phyloP scores from a whole-genome alignment of 2,888 invertebrate species.

The Lasioglossum calceatum region DNA sequence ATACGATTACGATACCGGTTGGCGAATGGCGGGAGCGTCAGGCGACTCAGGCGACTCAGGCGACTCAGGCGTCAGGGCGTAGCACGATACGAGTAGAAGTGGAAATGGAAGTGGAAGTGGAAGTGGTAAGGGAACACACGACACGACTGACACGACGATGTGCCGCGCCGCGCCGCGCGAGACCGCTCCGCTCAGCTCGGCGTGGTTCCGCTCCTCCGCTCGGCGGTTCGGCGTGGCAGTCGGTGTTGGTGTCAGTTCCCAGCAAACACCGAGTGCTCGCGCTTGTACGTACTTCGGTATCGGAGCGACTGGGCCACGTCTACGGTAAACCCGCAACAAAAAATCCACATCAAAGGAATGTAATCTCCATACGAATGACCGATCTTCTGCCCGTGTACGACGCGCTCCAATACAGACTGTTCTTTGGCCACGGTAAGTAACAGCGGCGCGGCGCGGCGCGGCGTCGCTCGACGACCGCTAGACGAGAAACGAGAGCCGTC shows the following conservation, averaged over 20 bases:
- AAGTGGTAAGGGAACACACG: slow-evolving; percentile 35
- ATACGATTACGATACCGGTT: slow-evolving; percentile 12
- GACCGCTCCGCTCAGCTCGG: slow-evolving; percentile 49
- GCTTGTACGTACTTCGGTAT: slow-evolving; percentile 80
- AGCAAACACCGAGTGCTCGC: slow-evolving; percentile 62
- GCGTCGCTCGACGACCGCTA: background rate
- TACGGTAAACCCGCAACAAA: slow-evolving; percentile 60
- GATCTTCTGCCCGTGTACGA: slow-evolving; percentile 71
- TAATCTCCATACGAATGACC: slow-evolving; percentile 78
- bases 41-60: too few relatives aligned
- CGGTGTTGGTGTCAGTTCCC: background rate
- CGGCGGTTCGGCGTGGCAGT: background rate
- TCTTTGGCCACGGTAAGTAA: slow-evolving; percentile 59
- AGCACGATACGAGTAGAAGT: background rate
- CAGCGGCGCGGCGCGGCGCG: background rate
- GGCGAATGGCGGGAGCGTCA: slow-evolving; percentile 3
- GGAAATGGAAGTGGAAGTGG: background rate
- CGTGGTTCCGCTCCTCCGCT: background rate
- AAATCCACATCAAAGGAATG: slow-evolving; percentile 78
- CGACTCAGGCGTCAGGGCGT: background rate
- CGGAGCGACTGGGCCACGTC: slow-evolving; percentile 83
- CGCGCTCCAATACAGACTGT: slow-evolving; percentile 63
- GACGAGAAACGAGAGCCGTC: background rate
- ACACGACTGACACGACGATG: background rate
- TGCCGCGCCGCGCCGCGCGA: background rate